These are phyloP conservation scores for Lasioglossum albipes DNA, from an alignment of 1,140 invertebrate genomes.

Conservation along the genomic window DNA sequence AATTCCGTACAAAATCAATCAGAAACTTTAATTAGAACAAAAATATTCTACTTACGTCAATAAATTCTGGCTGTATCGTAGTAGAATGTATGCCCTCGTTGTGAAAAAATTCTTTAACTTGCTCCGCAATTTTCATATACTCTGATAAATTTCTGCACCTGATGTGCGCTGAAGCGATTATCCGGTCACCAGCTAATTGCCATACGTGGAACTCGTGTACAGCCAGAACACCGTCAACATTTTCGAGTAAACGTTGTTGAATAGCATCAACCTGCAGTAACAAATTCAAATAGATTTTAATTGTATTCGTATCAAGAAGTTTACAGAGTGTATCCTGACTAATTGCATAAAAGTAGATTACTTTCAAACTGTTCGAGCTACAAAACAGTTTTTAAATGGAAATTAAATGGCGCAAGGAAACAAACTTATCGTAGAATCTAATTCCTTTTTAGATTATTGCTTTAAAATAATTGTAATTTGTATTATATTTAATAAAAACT, in stretches of 20 bases:
- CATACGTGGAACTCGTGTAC: conserved; percentile 97
- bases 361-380: no score
- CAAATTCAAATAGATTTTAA: background rate
- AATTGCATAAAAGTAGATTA: no score
- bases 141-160: conserved; percentile 92
- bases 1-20: no score
- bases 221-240: conserved; percentile 93
- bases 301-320: no score
- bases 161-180: conserved; percentile 96
- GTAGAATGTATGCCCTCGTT: conserved; percentile 95
- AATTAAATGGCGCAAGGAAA: no score
- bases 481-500: no score
- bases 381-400: no score
- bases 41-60: conserved; percentile 75
- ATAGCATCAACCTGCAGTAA: conserved; percentile 88
- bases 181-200: conserved; percentile 94
- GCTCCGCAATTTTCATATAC: conserved; percentile 95
- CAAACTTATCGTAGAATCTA: no score
- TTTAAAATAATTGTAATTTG: no score
- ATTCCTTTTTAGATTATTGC: no score
- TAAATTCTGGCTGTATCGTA: conserved; percentile 96
- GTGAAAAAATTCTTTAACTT: conserved; percentile 97
- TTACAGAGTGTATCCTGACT: no score
- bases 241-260: conserved; percentile 90
- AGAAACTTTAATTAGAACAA: conserved; percentile 9